These are phyloP conservation scores for Pseudococcus viburni DNA, from an alignment of 2,888 invertebrate genomes.

Conservation along the genomic window DNA sequence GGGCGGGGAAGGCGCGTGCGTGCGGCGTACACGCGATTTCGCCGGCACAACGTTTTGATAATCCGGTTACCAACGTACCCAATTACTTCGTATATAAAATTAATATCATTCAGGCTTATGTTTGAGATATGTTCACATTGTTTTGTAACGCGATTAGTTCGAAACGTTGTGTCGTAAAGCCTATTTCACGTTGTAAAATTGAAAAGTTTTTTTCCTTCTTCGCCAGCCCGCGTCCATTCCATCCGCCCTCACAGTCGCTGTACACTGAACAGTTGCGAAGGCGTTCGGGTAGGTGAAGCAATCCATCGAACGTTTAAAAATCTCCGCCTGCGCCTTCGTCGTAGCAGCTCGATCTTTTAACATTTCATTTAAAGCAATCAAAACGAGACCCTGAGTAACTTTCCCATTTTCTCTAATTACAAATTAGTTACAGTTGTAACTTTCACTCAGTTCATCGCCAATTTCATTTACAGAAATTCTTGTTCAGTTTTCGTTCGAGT, in stretches of 20 bases:
- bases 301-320: neutral
- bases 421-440: conserved; percentile 55
- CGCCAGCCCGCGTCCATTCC: too few relatives aligned
- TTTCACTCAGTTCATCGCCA: conserved; percentile 41
- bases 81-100: conserved; percentile 45
- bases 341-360: neutral
- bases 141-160: conserved; percentile 47
- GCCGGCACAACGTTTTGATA: conserved; percentile 14
- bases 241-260: too few relatives aligned
- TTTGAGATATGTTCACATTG: conserved; percentile 44
- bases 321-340: neutral
- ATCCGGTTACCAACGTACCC: conserved; percentile 54
- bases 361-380: conserved; percentile 40
- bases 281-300: neutral
- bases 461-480: conserved; percentile 52
- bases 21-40: neutral
- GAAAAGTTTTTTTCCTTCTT: neutral
- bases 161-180: neutral
- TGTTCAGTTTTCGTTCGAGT: conserved; percentile 52
- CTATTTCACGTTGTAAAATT: conserved; percentile 17
- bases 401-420: conserved; percentile 43
- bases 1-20: neutral
- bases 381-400: conserved; percentile 20
- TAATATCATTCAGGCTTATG: conserved; percentile 55
- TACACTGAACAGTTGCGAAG: neutral